Evolutionary conservation across 2,797 vertebrate species (phyloP).

Genomic region (Psittacula echo): DNA sequence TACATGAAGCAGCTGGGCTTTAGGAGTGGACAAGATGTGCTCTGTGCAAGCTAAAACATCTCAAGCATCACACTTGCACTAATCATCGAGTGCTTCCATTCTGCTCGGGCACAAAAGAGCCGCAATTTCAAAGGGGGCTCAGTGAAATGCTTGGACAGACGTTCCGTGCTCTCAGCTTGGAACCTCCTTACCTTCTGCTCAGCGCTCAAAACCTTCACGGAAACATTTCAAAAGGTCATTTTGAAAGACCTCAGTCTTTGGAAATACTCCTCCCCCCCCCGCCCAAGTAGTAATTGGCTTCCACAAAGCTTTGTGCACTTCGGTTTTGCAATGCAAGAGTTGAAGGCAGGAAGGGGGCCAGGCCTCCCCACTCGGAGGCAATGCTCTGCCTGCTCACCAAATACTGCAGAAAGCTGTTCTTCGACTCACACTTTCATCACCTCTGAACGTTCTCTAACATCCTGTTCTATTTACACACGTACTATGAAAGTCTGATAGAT

Average conservation of each 20-base stretch:
- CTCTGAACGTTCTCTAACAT: too few relatives aligned
- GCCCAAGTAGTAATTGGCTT: too few relatives aligned
- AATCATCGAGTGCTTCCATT: neutral
- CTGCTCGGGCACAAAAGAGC: neutral
- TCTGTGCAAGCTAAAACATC: neutral
- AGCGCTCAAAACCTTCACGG: neutral
- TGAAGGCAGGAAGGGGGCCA: too few relatives aligned
- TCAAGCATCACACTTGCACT: neutral
- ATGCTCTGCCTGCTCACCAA: too few relatives aligned
- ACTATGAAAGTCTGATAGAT: too few relatives aligned
- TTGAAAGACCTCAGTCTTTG: constrained; percentile 56
- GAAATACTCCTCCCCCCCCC: neutral
- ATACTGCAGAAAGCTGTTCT: too few relatives aligned
- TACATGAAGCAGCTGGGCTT: neutral
- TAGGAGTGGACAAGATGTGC: neutral
- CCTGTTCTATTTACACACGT: too few relatives aligned
- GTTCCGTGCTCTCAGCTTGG: neutral
- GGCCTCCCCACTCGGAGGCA: too few relatives aligned
- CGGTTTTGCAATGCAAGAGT: too few relatives aligned
- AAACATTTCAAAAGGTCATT: constrained; percentile 52
- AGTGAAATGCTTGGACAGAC: neutral
- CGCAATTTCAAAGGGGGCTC: neutral
- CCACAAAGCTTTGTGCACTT: too few relatives aligned
- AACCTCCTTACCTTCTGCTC: neutral
- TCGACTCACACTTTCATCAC: too few relatives aligned